These are phyloP conservation scores for Coregonus clupeaformis DNA, from an alignment of 2,113 vertebrate genomes.

Conservation along the genomic window DNA sequence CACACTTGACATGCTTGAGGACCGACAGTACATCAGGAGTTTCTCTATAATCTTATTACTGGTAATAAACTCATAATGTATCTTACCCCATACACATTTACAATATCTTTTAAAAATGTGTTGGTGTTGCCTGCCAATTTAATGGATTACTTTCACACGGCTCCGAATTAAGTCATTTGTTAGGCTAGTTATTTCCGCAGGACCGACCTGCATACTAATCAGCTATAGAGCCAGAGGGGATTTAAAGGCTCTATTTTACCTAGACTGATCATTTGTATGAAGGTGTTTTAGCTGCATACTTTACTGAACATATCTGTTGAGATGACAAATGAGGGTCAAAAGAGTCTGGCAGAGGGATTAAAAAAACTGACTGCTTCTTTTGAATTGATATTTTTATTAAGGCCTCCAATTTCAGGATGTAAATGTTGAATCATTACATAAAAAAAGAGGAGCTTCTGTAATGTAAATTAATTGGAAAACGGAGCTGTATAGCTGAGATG, in stretches of 20 bases:
- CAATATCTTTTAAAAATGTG: no score
- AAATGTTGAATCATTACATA: neutral
- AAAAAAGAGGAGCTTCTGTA: neutral
- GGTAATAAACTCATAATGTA: no score
- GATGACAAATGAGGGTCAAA: neutral
- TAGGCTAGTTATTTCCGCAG: conserved; percentile 40
- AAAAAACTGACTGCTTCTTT: neutral
- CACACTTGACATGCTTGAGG: no score
- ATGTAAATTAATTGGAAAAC: neutral
- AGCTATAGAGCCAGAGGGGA: conserved; percentile 18
- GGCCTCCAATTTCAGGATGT: neutral
- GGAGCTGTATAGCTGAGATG: neutral
- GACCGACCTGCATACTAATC: conserved; percentile 40
- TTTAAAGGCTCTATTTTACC: conserved; percentile 23
- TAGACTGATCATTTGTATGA: conserved; percentile 4
- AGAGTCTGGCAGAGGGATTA: neutral
- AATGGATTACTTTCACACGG: conserved; percentile 30
- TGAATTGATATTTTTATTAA: neutral
- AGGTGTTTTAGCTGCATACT: neutral
- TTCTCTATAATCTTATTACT: no score
- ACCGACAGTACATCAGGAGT: no score
- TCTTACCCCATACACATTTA: no score
- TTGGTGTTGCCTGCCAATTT: conserved; percentile 23
- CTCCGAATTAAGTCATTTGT: conserved; percentile 35
- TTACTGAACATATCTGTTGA: neutral